Percentiles rank a stretch among this genome's conserved stretches.
Conservation (phyloP, 1,140 invertebrate species). For the Lanistes nyassanus region DNA sequence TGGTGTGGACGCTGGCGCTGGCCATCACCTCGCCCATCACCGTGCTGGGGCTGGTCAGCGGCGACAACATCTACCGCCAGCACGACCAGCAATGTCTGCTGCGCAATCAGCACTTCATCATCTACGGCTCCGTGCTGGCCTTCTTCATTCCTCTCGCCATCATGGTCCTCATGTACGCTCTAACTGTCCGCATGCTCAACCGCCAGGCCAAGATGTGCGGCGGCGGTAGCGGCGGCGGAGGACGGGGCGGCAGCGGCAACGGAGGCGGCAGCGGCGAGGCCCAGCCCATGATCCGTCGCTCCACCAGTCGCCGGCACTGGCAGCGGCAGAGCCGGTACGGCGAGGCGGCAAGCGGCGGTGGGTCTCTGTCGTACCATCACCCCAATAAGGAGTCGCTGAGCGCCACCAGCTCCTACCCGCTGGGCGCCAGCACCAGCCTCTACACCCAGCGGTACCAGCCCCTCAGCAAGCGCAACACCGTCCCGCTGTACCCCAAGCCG, state of each 20-base stretch:
- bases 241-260: constrained; percentile 25
- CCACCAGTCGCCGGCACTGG: constrained; percentile 42
- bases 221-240: constrained; percentile 27
- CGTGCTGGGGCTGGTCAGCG: constrained; percentile 80
- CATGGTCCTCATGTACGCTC: constrained; percentile 92
- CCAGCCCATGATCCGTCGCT: constrained; percentile 54
- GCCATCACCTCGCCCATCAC: constrained; percentile 89
- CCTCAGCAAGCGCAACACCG: constrained; percentile 30
- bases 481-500: constrained; percentile 24
- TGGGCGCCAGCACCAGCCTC: neutral
- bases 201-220: constrained; percentile 52
- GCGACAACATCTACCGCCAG: constrained; percentile 65
- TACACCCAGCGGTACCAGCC: constrained; percentile 22
- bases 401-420: constrained; percentile 9
- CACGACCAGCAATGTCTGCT: constrained; percentile 75
- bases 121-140: constrained; percentile 91
- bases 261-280: constrained; percentile 41
- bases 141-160: constrained; percentile 96
- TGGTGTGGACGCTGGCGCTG: constrained; percentile 89
- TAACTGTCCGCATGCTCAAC: constrained; percentile 78
- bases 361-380: neutral
- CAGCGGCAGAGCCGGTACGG: constrained; percentile 22
- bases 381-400: neutral
- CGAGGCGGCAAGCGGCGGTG: neutral
- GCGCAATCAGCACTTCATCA: constrained; percentile 75